These are phyloP conservation scores for Macrobrachium rosenbergii DNA, from an alignment of 1,140 invertebrate species.

Conservation along the genomic window DNA sequence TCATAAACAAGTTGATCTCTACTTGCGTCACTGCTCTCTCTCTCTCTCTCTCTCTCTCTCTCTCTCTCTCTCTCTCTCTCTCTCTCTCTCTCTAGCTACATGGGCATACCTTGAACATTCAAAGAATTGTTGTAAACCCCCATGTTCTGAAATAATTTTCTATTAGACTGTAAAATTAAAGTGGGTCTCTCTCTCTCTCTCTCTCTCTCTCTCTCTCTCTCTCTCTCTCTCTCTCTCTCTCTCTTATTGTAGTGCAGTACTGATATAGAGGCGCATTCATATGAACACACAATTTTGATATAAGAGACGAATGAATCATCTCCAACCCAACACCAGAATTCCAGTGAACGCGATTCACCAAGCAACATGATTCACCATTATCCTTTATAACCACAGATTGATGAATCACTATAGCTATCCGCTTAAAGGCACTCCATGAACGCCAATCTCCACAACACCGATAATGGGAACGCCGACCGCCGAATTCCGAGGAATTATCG, in stretches of 20 bases:
- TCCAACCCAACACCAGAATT: not conserved
- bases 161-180: too few relatives aligned
- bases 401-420: too few relatives aligned
- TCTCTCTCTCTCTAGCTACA: slow-evolving; percentile 18
- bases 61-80: slow-evolving; percentile 41
- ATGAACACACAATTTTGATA: not conserved
- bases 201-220: slow-evolving; percentile 36
- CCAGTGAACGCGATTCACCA: not conserved
- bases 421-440: too few relatives aligned
- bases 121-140: too few relatives aligned
- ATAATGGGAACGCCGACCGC: too few relatives aligned
- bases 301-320: not conserved
- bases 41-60: slow-evolving; percentile 41
- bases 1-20: too few relatives aligned
- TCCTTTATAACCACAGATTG: too few relatives aligned
- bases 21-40: slow-evolving; percentile 28
- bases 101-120: too few relatives aligned
- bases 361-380: too few relatives aligned
- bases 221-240: slow-evolving; percentile 41
- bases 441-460: too few relatives aligned
- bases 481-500: too few relatives aligned
- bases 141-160: too few relatives aligned
- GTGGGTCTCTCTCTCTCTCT: slow-evolving; percentile 1
- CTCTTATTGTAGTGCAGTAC: not conserved
- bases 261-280: not conserved